Evolutionary conservation across 2,888 invertebrate genomes (phyloP).

Genomic region (Nasonia oneida): DNA sequence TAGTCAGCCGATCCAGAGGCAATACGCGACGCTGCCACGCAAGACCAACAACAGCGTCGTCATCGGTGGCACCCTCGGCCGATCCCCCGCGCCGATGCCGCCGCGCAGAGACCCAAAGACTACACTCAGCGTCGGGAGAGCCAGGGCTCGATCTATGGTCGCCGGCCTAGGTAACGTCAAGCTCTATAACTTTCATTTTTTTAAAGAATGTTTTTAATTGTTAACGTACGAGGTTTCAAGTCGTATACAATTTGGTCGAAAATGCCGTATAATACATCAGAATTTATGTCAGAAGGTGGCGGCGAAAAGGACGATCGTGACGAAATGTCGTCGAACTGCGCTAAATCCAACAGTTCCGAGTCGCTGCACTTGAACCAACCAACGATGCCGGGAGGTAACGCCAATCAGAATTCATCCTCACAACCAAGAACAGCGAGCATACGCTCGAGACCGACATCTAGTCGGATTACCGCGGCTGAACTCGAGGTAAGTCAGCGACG

Average conservation of each 20-base stretch:
- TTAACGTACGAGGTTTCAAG: not conserved
- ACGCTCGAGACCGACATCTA: slow-evolving; percentile 91
- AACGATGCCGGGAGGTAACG: slow-evolving; percentile 79
- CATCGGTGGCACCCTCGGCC: slow-evolving; percentile 80
- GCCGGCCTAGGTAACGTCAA: slow-evolving; percentile 86
- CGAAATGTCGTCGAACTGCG: slow-evolving; percentile 83
- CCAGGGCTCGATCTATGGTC: slow-evolving; percentile 95
- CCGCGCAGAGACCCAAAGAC: slow-evolving; percentile 97
- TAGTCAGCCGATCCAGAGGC: slow-evolving; percentile 82
- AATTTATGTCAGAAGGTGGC: slow-evolving; percentile 77
- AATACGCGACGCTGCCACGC: slow-evolving; percentile 92
- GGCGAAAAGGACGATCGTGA: slow-evolving; percentile 88
- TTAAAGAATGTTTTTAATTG: not conserved
- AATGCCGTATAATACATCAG: not conserved
- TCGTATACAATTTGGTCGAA: not conserved
- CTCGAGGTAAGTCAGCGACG: slow-evolving; percentile 82
- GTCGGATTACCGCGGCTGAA: slow-evolving; percentile 94
- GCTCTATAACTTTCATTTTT: too few species aligned
- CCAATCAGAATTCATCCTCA: slow-evolving; percentile 80
- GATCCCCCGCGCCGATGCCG: slow-evolving; percentile 93
- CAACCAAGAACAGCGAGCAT: slow-evolving; percentile 95
- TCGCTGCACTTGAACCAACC: slow-evolving; percentile 83
- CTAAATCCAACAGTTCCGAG: slow-evolving; percentile 91
- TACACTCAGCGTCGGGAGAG: slow-evolving; percentile 94
- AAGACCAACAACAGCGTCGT: slow-evolving; percentile 84